Evolutionary conservation across 2,113 vertebrate species (phyloP), one percentile per base, ranked within the genome.

Genomic region (Centropus unirufus): DNA sequence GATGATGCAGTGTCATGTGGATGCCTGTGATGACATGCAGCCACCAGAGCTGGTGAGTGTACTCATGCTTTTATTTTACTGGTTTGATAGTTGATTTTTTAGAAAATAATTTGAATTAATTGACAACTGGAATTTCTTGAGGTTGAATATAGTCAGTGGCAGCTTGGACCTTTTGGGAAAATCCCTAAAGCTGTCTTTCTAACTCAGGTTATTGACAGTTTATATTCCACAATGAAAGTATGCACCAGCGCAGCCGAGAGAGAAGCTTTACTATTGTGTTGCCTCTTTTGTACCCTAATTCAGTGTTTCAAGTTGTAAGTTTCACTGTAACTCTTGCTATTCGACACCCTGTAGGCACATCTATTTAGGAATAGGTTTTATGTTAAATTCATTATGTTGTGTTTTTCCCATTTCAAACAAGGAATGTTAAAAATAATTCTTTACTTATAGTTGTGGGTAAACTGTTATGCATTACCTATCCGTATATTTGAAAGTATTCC

Each of bases 1-100:
- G 93, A 95, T 95, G 91, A 95, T 95, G 93, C 93, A 95, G 40
- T 95, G 93, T 61, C 93, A 95, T 6, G 93, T 95, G 68, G 92
- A 92, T 72, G 87, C 93, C 70, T 95, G 93, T 67, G 93, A 95
- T 87, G 93, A 95, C 68, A 95, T 95, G 69, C 90, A 95, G 24
- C 84, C 93, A 75, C 93, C 93, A 70, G 93, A 95, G 73, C 32
- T 95, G 91, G 91, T 95, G 67, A 91, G 91, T 89, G 49, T 49
- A 47, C 55, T 91, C 19, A 32, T 70, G 29, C 44, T 81, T 78
- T 93, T 68, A 72, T 78, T 79, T 77, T 67, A 51, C 36, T 57
- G 92, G n/a, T 96, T 77, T 91, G 70, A 57, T 72, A 75, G 57
- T 83, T 87, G 61, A 69, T 64, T 87, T 83, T 89, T 80, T 44